Percentiles rank a stretch among this genome's conserved stretches.
Conservation (phyloP, 1,140 invertebrate genomes). For the Acromyrmex echinatior region DNA sequence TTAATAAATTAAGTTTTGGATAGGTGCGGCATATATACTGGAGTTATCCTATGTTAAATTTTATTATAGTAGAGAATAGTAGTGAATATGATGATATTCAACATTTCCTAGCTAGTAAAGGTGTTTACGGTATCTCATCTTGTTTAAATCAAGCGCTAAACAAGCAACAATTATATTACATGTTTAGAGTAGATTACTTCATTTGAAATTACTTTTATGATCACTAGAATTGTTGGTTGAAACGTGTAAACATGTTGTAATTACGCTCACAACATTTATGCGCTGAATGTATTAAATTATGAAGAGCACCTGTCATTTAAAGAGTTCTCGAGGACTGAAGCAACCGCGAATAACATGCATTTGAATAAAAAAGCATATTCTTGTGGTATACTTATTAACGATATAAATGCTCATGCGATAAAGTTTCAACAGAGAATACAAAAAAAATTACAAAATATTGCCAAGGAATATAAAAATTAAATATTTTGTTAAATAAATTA, state of each 20-base stretch:
- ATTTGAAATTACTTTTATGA: background rate
- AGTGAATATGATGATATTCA: background rate
- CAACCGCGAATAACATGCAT: background rate
- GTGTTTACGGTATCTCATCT: background rate
- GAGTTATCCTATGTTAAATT: background rate
- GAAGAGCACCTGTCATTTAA: background rate
- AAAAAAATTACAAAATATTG: background rate
- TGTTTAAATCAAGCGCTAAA: slow-evolving; percentile 13
- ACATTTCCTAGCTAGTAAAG: background rate
- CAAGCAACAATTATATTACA: slow-evolving; percentile 29
- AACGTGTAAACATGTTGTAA: slow-evolving; percentile 1
- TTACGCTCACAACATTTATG: background rate
- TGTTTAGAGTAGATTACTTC: slow-evolving; percentile 6
- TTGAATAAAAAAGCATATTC: slow-evolving; percentile 32
- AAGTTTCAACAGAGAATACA: background rate
- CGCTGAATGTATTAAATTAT: slow-evolving; percentile 27
- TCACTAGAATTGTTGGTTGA: slow-evolving; percentile 2
- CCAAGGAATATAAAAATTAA: background rate
- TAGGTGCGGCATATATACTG: too few species aligned
- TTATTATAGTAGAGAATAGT: background rate
- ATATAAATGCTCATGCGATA: background rate
- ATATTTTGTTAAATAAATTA: background rate
- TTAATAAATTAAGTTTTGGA: too few species aligned
- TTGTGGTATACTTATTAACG: slow-evolving; percentile 8
- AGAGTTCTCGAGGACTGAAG: slow-evolving; percentile 26